Percentiles rank a stretch among this genome's conserved stretches.
These are phyloP conservation scores for Ischnura elegans DNA, from an alignment of 2,888 invertebrate species.

Conservation along the genomic window DNA sequence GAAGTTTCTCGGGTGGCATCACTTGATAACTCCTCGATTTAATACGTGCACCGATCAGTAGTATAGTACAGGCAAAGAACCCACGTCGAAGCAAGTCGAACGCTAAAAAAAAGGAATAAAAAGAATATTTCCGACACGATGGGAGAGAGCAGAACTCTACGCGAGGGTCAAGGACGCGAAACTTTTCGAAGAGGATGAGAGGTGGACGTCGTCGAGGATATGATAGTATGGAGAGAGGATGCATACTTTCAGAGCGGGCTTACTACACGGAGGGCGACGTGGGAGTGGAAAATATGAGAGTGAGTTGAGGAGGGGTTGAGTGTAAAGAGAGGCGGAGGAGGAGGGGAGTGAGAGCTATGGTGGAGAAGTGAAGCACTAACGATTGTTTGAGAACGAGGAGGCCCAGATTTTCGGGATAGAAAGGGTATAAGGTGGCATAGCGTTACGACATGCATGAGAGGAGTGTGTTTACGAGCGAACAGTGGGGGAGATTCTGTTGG, in stretches of 20 bases:
- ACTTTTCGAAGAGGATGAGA: background rate
- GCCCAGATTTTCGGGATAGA: conserved; percentile 5
- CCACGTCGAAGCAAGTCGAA: background rate
- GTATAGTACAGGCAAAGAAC: background rate
- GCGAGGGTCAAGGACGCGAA: background rate
- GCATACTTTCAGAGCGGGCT: background rate
- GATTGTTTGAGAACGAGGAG: conserved; percentile 21
- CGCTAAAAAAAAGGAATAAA: background rate
- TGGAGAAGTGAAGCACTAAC: background rate
- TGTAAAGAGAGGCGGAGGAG: too few relatives aligned
- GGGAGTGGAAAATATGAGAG: background rate
- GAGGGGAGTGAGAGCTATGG: background rate
- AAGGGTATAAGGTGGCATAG: conserved; percentile 6
- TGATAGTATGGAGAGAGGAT: background rate
- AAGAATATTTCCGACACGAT: background rate
- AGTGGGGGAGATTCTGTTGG: background rate
- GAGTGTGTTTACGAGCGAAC: conserved; percentile 21
- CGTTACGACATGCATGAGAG: conserved; percentile 22
- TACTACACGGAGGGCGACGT: background rate
- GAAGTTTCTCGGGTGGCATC: background rate
- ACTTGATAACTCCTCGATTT: background rate
- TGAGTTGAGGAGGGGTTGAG: background rate
- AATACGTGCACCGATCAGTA: too few relatives aligned
- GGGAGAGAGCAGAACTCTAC: background rate
- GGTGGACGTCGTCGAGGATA: background rate